phyloP scores from a whole-genome alignment of 2,888 invertebrate species.

The Amphimallon solstitiale region DNA sequence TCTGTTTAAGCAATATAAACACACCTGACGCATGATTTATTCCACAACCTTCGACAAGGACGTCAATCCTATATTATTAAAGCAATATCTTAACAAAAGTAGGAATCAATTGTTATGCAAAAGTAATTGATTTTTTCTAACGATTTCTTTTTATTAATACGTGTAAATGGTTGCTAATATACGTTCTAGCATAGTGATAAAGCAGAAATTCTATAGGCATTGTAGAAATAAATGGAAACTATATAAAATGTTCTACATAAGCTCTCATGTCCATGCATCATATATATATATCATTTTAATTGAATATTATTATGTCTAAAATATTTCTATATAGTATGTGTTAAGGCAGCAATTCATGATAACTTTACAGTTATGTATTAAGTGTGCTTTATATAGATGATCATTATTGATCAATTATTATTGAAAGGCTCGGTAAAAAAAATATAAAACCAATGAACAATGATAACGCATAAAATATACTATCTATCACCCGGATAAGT shows the following conservation, averaged over 20 bases:
- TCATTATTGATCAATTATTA: too few relatives aligned
- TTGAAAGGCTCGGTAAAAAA: too few relatives aligned
- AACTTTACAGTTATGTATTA: too few relatives aligned
- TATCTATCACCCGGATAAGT: too few relatives aligned
- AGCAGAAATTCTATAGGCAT: neutral
- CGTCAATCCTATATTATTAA: conserved; percentile 34
- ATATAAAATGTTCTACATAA: neutral
- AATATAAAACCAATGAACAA: too few relatives aligned
- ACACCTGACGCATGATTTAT: conserved; percentile 44
- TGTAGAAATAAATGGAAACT: conserved; percentile 7
- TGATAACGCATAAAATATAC: too few relatives aligned
- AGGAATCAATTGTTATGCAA: conserved; percentile 31
- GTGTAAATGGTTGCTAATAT: neutral
- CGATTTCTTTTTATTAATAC: conserved; percentile 15
- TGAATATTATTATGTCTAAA: neutral
- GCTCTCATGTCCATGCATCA: neutral
- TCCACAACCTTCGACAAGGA: conserved; percentile 43
- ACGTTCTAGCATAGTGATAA: conserved; percentile 11
- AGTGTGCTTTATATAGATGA: too few relatives aligned
- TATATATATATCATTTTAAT: neutral
- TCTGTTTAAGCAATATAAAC: conserved; percentile 19
- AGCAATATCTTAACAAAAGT: conserved; percentile 12
- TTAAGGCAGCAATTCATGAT: too few relatives aligned
- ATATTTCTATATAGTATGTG: too few relatives aligned
- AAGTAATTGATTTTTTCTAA: conserved; percentile 28